Conservation (phyloP, 2,888 invertebrate genomes). For the Ochropleura plecta region DNA sequence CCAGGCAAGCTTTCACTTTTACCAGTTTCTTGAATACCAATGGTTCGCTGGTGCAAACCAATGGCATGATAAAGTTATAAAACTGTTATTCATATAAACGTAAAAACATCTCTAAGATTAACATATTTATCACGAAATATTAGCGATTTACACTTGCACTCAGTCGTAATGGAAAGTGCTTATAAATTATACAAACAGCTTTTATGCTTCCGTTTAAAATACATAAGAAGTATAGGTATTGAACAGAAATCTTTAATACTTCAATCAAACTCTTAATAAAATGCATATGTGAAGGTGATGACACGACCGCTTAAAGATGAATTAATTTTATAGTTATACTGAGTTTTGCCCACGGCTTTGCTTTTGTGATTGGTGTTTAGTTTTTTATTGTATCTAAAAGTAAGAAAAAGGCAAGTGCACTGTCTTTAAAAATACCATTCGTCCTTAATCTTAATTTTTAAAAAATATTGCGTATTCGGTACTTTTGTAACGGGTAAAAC, state of each 20-base stretch:
- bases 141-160: conserved; percentile 24
- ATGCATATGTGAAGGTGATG: conserved; percentile 18
- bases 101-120: conserved; percentile 6
- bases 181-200: conserved; percentile 23
- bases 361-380: background rate
- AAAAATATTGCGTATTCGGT: too few relatives aligned
- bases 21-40: background rate
- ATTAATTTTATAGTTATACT: conserved; percentile 30
- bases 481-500: background rate
- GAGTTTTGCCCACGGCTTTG: background rate
- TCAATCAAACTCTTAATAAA: conserved; percentile 43
- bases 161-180: conserved; percentile 25
- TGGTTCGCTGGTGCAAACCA: too few relatives aligned
- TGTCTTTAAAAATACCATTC: background rate
- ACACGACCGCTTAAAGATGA: conserved; percentile 9
- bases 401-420: background rate
- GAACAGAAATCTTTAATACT: conserved; percentile 19
- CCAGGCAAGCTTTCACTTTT: conserved; percentile 2
- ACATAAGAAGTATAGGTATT: conserved; percentile 32
- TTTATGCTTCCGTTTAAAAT: conserved; percentile 18
- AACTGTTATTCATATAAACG: background rate
- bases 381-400: background rate
- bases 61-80: conserved; percentile 6
- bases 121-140: conserved; percentile 14
- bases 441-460: too few relatives aligned